Percentiles rank a stretch among this genome's conserved stretches.
phyloP scores from a whole-genome alignment of 2,113 vertebrate species.

The Hepsetus odoe region DNA sequence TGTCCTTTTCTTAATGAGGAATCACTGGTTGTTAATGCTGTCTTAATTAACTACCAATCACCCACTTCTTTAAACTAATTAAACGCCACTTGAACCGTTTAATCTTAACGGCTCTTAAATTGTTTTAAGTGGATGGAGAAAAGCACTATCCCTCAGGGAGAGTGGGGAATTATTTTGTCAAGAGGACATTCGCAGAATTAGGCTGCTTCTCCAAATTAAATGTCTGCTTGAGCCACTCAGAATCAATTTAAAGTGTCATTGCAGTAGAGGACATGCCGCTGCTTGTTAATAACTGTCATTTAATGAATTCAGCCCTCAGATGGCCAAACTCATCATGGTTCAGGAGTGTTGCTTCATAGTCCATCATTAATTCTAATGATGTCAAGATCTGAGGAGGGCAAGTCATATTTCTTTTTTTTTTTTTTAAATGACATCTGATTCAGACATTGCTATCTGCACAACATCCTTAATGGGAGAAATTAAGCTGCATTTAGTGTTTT shows the following conservation, averaged over 20 bases:
- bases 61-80: constrained; percentile 57
- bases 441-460: constrained; percentile 13
- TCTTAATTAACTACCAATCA: constrained; percentile 60
- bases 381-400: constrained; percentile 41
- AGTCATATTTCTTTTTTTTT: constrained; percentile 34
- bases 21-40: constrained; percentile 50
- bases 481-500: constrained; percentile 21
- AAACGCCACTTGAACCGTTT: constrained; percentile 56
- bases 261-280: constrained; percentile 50
- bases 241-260: constrained; percentile 58
- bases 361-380: constrained; percentile 54
- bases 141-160: constrained; percentile 47
- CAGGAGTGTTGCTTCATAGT: constrained; percentile 30
- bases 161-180: constrained; percentile 55
- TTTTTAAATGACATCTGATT: constrained; percentile 35
- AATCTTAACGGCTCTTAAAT: constrained; percentile 54
- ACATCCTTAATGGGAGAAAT: constrained; percentile 7
- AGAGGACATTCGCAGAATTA: constrained; percentile 52
- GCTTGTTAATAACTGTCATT: constrained; percentile 56
- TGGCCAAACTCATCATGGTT: constrained; percentile 50
- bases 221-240: constrained; percentile 51
- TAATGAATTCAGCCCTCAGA: constrained; percentile 54
- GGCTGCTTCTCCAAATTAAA: constrained; percentile 53
- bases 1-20: constrained; percentile 50
- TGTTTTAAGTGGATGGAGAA: constrained; percentile 51